A percentile compares a stretch with the other conserved stretches of the same genome.
These are phyloP conservation scores for Perognathus longimembris DNA, from an alignment of 2,113 vertebrate species.

Conservation along the genomic window DNA sequence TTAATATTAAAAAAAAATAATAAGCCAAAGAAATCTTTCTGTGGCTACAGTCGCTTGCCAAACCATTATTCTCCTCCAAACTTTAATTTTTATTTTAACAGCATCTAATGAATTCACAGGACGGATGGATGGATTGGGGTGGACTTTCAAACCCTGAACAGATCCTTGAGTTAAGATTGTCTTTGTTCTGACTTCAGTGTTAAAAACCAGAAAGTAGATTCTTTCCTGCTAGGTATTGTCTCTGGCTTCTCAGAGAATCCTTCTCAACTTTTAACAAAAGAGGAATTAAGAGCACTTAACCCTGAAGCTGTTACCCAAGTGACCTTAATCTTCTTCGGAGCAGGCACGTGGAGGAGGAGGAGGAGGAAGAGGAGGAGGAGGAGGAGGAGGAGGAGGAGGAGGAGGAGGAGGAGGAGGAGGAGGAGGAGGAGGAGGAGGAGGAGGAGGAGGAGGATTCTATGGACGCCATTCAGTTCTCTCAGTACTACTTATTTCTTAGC, in stretches of 20 bases:
- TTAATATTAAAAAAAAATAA: slow-evolving; percentile 52
- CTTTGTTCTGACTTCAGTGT: slow-evolving; percentile 32
- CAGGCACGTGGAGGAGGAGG: too few relatives aligned
- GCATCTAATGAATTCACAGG: not conserved
- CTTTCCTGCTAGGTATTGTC: not conserved
- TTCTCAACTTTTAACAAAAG: not conserved
- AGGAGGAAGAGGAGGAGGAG: not conserved
- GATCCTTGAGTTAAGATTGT: slow-evolving; percentile 5
- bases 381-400: not conserved
- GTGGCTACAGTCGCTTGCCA: not conserved
- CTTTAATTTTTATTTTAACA: slow-evolving; percentile 36
- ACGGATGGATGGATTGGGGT: not conserved
- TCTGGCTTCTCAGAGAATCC: not conserved
- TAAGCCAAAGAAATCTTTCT: not conserved
- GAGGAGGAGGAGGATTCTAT: not conserved
- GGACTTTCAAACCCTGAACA: slow-evolving; percentile 13
- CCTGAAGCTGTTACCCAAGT: not conserved
- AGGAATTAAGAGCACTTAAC: not conserved
- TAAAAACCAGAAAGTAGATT: slow-evolving; percentile 28
- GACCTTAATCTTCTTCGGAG: not conserved
- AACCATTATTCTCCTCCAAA: not conserved
- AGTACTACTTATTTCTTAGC: not conserved
- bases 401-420: not conserved
- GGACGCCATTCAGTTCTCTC: not conserved
- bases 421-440: too few relatives aligned